Percentiles rank a stretch among this genome's conserved stretches.
These are phyloP conservation scores for Synaphobranchus kaupii DNA, from an alignment of 2,797 vertebrate genomes.

Conservation along the genomic window DNA sequence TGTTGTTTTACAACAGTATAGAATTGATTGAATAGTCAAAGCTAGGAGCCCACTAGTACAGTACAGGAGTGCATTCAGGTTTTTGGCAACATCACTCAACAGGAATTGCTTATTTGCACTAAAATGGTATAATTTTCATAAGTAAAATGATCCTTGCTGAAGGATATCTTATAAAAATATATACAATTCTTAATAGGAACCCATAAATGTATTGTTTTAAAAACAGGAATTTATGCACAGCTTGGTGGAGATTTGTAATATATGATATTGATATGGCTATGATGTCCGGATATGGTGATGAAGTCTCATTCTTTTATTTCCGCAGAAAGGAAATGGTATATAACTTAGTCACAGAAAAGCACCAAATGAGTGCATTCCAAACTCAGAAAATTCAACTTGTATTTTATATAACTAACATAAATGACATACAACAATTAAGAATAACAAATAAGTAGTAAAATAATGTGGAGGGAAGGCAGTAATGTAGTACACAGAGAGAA, in stretches of 20 bases:
- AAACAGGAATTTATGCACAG: no score
- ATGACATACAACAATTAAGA: constrained; percentile 83
- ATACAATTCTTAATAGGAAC: no score
- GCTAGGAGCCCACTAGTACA: no score
- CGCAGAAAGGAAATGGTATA: background rate
- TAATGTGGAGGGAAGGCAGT: constrained; percentile 77
- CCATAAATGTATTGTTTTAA: no score
- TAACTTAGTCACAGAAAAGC: background rate
- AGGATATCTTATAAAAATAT: background rate
- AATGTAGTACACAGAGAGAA: constrained; percentile 37
- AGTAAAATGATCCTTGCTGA: background rate
- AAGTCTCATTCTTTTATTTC: no score
- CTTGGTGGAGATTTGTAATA: no score
- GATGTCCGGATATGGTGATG: no score
- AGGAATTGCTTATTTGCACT: no score
- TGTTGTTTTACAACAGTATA: no score
- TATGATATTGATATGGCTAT: no score
- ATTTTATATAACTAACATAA: constrained; percentile 86
- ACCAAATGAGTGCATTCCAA: constrained; percentile 74
- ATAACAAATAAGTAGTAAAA: constrained; percentile 64
- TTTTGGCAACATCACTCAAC: background rate
- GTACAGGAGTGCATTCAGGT: background rate
- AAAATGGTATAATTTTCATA: no score
- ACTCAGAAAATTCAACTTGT: constrained; percentile 71
- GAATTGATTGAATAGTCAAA: no score